Evolutionary conservation across 2,113 vertebrate species (phyloP).

Genomic region (Casuarius casuarius): DNA sequence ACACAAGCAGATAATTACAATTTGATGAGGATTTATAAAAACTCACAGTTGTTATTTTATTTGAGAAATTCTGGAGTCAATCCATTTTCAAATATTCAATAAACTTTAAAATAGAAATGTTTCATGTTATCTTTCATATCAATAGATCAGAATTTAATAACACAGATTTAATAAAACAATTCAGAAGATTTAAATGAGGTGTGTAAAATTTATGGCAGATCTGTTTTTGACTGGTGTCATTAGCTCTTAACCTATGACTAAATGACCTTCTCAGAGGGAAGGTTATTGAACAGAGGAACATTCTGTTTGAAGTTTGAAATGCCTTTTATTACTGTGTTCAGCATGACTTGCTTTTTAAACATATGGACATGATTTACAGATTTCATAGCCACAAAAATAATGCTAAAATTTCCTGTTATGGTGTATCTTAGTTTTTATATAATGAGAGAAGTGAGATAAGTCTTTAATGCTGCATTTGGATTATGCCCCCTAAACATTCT

Average conservation of each 20-base stretch:
- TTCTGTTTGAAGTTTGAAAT: slow-evolving; percentile 49
- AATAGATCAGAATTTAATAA: background rate
- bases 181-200: slow-evolving; percentile 1
- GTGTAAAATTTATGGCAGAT: slow-evolving; percentile 19
- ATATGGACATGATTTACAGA: slow-evolving; percentile 51
- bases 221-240: background rate
- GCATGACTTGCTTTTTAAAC: slow-evolving; percentile 9
- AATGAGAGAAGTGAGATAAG: background rate
- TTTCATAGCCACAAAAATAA: slow-evolving; percentile 25
- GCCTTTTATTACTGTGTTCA: slow-evolving; percentile 42
- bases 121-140: background rate
- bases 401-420: background rate
- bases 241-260: slow-evolving; percentile 35
- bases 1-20: background rate
- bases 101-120: background rate
- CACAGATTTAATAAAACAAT: background rate
- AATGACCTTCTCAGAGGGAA: slow-evolving; percentile 24
- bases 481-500: background rate
- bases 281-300: slow-evolving; percentile 14
- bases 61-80: background rate
- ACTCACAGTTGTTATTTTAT: background rate
- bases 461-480: background rate
- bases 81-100: background rate
- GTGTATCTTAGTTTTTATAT: background rate
- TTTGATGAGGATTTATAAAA: slow-evolving; percentile 1